Evolutionary conservation across 1,140 invertebrate genomes (phyloP), one percentile per base, ranked within the genome.

Genomic region (Panagrolaimus sp.): DNA sequence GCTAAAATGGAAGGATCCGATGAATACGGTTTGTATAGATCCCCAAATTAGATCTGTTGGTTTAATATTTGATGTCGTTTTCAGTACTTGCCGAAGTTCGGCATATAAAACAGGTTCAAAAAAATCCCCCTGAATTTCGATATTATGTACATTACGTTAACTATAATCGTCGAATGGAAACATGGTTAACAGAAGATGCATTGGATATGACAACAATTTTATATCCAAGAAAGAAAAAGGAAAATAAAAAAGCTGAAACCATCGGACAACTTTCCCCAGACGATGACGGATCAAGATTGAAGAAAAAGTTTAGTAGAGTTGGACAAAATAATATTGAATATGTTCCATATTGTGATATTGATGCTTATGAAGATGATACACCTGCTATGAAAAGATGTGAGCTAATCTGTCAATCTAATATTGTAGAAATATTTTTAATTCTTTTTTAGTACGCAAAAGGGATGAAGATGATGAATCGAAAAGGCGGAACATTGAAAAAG

Each of bases 61-160:
- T 48, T 48, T 4, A 48, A 2, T 48, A 48, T 48, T 48, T 48
- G 47, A 9, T 8, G 13, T 1, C 47, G n/a, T n/a, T n/a, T 63
- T 46, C 20, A 76, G 74, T 38, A 23, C 73, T 79, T 16, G 74
- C 74, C n/a, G 74, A 76, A 38, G 43, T 61, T 76, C 14, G 27
- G 11, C 20, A 65, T 78, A 9, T 69, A 67, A 9, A 76, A 65
- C 25, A 51, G 45, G 9, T 68, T 42, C 16, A 48, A 48, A 9
- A 13, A 9, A 14, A 47, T 42, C 11, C 63, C 72, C 13, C 68
- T 73, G 5, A 43, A 23, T 0, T 66, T 44, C 11, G 31, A 31
- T 76, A 79, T 53, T 76, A 76, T 45, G 76, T 76, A 3, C 74
- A 76, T 38, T 76, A 78, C 43, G 43, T 76, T 23, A 77, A 75